phyloP scores from a whole-genome alignment of 2,888 invertebrate species.

The Neoitamus cyanurus region DNA sequence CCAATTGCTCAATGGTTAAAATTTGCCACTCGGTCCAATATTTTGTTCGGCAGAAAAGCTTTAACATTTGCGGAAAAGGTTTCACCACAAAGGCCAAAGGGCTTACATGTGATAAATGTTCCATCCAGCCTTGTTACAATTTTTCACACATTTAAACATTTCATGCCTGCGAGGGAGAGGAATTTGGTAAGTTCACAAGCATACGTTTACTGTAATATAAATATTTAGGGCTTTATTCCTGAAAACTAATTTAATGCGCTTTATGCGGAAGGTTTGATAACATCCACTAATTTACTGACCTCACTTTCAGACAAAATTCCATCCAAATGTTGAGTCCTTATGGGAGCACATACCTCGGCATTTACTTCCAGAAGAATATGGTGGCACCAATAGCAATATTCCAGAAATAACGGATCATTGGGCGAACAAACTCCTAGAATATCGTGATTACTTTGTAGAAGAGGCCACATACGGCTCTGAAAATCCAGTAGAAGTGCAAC shows the following conservation, averaged over 20 bases:
- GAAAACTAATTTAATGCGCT: too few relatives aligned
- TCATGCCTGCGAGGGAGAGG: not conserved
- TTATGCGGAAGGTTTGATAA: too few relatives aligned
- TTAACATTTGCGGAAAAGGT: constrained; percentile 70
- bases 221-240: not conserved
- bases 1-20: constrained; percentile 58
- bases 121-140: constrained; percentile 71
- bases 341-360: constrained; percentile 71
- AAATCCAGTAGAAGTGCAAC: constrained; percentile 56
- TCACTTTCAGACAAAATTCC: constrained; percentile 68
- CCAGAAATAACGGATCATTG: constrained; percentile 61
- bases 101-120: constrained; percentile 71
- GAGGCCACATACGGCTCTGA: constrained; percentile 58
- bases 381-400: constrained; percentile 71
- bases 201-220: too few relatives aligned
- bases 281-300: too few relatives aligned
- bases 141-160: constrained; percentile 64
- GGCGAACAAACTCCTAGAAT: constrained; percentile 61
- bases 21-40: constrained; percentile 67
- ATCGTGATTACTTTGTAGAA: constrained; percentile 60
- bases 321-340: constrained; percentile 69
- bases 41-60: constrained; percentile 71
- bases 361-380: constrained; percentile 74
- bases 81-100: constrained; percentile 71
- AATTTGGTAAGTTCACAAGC: constrained; percentile 1